Percentiles rank a stretch among this genome's conserved stretches.
These are phyloP conservation scores for Drosophila cognata DNA, from an alignment of 2,888 invertebrate species.

Conservation along the genomic window DNA sequence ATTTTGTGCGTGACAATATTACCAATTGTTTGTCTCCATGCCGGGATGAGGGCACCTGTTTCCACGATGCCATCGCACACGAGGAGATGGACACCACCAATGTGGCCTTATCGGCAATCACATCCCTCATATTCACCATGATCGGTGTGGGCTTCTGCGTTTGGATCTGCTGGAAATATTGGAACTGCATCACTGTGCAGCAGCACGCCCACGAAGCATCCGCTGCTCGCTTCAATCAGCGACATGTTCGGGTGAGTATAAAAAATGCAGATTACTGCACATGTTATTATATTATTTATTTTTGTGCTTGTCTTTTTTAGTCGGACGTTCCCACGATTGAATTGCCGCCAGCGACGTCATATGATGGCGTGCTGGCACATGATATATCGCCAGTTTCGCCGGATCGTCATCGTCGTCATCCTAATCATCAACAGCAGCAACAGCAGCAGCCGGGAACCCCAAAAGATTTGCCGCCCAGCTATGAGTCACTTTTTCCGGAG, in stretches of 20 bases:
- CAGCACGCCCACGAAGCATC: constrained; percentile 83
- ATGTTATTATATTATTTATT: neutral
- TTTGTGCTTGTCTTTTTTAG: constrained; percentile 18
- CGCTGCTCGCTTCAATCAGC: constrained; percentile 75
- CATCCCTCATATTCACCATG: constrained; percentile 84
- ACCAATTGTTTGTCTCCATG: constrained; percentile 84
- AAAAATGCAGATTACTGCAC: neutral
- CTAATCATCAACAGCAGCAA: constrained; percentile 22
- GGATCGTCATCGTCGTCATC: constrained; percentile 43
- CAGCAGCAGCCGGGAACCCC: constrained; percentile 75
- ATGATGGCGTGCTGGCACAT: constrained; percentile 48
- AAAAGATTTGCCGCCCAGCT: constrained; percentile 84
- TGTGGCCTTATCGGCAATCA: constrained; percentile 83
- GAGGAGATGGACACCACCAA: constrained; percentile 81
- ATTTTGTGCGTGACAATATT: constrained; percentile 83
- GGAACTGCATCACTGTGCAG: constrained; percentile 84
- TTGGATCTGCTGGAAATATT: constrained; percentile 85
- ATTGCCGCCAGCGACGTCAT: constrained; percentile 69
- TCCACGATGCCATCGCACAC: constrained; percentile 74
- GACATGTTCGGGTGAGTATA: constrained; percentile 58
- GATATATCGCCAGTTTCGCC: constrained; percentile 58
- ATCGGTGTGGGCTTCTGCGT: constrained; percentile 83
- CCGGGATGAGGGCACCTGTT: constrained; percentile 82
- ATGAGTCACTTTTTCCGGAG: constrained; percentile 84
- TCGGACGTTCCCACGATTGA: constrained; percentile 81